A percentile compares a stretch with the other conserved stretches of the same genome.
Conservation (phyloP, 2,797 vertebrate genomes). For the Peromyscus aztecus region DNA sequence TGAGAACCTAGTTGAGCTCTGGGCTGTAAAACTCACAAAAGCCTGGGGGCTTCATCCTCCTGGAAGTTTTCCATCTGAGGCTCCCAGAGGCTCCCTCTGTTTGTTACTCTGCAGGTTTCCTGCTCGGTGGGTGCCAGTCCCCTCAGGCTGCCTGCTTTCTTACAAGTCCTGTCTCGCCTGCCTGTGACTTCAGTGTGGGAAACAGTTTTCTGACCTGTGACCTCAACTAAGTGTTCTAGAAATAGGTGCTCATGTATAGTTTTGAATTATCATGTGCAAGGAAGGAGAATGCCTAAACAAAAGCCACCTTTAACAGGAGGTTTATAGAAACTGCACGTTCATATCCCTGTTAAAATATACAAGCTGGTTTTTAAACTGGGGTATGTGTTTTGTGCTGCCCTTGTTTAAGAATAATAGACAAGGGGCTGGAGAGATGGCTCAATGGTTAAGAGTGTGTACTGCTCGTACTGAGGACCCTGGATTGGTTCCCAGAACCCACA, state of each 20-base stretch:
- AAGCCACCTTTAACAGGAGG: constrained; percentile 4
- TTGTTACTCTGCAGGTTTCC: background rate
- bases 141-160: background rate
- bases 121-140: background rate
- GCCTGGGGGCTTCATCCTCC: background rate
- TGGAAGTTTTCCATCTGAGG: background rate
- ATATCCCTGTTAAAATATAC: background rate
- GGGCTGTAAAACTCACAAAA: background rate
- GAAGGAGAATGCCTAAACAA: constrained; percentile 9
- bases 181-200: background rate
- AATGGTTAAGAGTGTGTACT: background rate
- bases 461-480: background rate
- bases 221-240: constrained; percentile 17
- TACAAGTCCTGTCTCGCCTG: background rate
- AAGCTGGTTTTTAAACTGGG: background rate
- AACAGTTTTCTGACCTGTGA: background rate
- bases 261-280: constrained; percentile 1
- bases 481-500: background rate
- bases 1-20: background rate
- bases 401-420: constrained; percentile 1
- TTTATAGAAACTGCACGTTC: background rate
- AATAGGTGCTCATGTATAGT: background rate
- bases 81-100: background rate
- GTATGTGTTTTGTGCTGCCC: background rate
- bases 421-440: background rate